These are phyloP conservation scores for Diarsia dahlii DNA, from an alignment of 2,888 invertebrate species.

Conservation along the genomic window DNA sequence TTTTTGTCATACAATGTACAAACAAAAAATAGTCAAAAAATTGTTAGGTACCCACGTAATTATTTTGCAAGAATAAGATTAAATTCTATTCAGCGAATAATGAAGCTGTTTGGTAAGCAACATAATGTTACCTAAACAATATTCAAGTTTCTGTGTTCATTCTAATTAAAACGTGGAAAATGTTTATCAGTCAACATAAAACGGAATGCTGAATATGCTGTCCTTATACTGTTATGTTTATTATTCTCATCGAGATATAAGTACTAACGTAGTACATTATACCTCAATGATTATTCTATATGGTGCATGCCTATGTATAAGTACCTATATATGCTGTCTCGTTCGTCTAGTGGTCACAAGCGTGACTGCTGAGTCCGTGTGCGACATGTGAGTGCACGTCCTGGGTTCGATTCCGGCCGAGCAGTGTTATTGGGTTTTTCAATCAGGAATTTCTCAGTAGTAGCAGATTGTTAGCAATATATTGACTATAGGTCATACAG, in stretches of 20 bases:
- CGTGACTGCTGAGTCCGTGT: too few relatives aligned
- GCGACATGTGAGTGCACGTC: too few relatives aligned
- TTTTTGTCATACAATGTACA: not conserved
- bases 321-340: not conserved
- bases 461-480: too few relatives aligned
- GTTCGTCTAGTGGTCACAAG: not conserved
- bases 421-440: too few relatives aligned
- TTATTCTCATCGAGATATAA: too few relatives aligned
- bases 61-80: not conserved
- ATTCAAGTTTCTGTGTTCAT: not conserved
- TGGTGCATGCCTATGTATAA: too few relatives aligned
- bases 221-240: not conserved
- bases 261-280: too few relatives aligned
- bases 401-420: too few relatives aligned
- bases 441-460: too few relatives aligned
- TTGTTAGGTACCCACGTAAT: not conserved
- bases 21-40: not conserved
- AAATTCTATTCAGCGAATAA: constrained; percentile 7
- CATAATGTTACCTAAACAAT: not conserved
- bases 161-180: not conserved
- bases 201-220: not conserved
- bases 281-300: too few relatives aligned
- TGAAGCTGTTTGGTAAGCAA: not conserved
- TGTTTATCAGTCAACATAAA: constrained; percentile 6
- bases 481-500: too few relatives aligned